These are phyloP conservation scores for Vicugna pacos DNA, from an alignment of 2,113 vertebrate genomes.

Conservation along the genomic window DNA sequence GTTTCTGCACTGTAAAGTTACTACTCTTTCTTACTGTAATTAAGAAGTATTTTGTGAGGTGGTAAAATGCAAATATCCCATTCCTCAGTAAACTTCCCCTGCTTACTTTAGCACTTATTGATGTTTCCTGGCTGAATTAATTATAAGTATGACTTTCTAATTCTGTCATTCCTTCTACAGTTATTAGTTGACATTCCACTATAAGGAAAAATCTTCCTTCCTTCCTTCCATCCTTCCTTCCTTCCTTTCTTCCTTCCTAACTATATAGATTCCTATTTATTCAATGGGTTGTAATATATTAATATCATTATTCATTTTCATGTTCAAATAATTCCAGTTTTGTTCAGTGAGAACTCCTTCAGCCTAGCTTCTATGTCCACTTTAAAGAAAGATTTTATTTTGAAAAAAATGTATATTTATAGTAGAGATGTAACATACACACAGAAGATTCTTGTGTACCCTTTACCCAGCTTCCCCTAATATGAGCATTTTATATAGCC, in stretches of 20 bases:
- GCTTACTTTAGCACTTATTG: not conserved
- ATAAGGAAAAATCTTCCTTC: not conserved
- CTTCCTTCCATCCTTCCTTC: not conserved
- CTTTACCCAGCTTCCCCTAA: not conserved
- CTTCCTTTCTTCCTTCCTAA: not conserved
- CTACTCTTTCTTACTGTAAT: not conserved
- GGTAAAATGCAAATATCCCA: not conserved
- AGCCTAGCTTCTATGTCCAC: not conserved
- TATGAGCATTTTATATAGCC: not conserved
- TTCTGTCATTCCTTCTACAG: not conserved
- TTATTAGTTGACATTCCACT: not conserved
- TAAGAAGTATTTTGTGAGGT: not conserved
- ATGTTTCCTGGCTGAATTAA: not conserved
- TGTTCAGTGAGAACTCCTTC: not conserved
- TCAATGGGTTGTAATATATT: not conserved
- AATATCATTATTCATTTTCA: not conserved
- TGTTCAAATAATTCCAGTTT: not conserved
- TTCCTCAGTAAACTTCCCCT: not conserved
- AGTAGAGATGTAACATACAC: not conserved
- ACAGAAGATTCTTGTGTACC: not conserved
- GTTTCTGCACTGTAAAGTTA: not conserved
- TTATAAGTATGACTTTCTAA: not conserved
- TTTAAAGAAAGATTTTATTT: not conserved
- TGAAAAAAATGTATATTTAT: not conserved
- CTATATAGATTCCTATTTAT: not conserved